phyloP scores from a whole-genome alignment of 2,113 vertebrate genomes.

The Pavo muticus region DNA sequence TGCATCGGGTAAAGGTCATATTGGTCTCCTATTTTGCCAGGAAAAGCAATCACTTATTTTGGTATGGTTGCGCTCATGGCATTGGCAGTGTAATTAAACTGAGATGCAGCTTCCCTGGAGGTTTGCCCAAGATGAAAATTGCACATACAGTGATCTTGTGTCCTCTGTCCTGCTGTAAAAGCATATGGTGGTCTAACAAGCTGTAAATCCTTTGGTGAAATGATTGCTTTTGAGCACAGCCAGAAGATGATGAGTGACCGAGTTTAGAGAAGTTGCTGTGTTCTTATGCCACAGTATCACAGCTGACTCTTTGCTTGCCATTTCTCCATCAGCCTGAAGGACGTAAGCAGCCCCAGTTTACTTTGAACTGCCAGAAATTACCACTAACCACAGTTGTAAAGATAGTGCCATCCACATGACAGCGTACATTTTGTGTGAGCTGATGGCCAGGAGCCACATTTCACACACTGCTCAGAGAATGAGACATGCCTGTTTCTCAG shows the following conservation, averaged over 20 bases:
- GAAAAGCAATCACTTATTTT: neutral
- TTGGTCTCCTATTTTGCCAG: neutral
- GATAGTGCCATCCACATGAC: neutral
- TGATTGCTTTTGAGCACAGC: neutral
- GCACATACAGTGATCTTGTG: rapidly evolving
- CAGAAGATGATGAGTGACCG: rapidly evolving
- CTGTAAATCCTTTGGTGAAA: neutral
- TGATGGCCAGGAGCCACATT: neutral
- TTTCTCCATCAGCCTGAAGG: neutral
- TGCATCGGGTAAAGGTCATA: neutral
- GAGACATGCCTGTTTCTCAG: neutral
- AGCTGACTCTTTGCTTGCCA: neutral
- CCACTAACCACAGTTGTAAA: neutral
- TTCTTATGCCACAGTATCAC: neutral
- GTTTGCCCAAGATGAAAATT: neutral
- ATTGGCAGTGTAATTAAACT: neutral
- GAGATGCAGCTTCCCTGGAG: neutral
- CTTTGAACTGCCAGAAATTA: neutral
- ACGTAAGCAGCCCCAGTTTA: neutral
- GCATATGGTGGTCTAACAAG: neutral
- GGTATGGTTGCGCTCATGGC: neutral
- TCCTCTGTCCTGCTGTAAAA: neutral
- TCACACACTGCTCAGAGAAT: neutral
- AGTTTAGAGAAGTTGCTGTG: rapidly evolving
- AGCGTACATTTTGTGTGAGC: neutral